Conservation (phyloP, 2,113 vertebrate species). For the Nesospiza acunhae region DNA sequence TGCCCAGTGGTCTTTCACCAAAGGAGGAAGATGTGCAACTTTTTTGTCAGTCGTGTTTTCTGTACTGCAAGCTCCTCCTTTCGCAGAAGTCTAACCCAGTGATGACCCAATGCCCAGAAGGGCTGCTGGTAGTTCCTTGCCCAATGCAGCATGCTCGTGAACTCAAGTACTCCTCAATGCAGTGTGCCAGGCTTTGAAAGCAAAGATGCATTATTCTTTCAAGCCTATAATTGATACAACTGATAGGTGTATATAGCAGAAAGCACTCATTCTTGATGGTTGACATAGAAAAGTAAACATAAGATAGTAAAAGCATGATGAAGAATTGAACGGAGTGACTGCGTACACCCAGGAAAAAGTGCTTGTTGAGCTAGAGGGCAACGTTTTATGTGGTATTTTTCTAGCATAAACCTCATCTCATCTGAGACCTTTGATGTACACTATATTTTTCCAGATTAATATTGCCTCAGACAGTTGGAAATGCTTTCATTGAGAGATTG, state of each 20-base stretch:
- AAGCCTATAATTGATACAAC: background rate
- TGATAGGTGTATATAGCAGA: background rate
- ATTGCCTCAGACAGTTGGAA: constrained; percentile 88
- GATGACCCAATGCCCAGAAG: background rate
- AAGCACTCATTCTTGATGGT: background rate
- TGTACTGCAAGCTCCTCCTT: background rate
- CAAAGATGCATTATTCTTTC: background rate
- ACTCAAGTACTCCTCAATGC: background rate
- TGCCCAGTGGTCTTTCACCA: background rate
- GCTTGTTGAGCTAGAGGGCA: background rate
- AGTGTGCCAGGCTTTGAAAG: background rate
- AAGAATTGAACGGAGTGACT: background rate
- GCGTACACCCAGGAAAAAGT: background rate
- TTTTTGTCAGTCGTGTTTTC: background rate
- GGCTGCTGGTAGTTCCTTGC: background rate
- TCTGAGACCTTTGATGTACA: background rate
- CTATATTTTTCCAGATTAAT: constrained; percentile 78
- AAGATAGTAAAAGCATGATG: background rate
- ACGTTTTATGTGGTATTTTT: background rate
- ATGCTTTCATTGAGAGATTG: constrained; percentile 90
- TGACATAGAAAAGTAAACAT: background rate
- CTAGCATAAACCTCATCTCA: background rate
- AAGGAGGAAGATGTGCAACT: background rate
- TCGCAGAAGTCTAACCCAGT: background rate
- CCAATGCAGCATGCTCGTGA: accelerated